Evolutionary conservation across 2,888 invertebrate genomes (phyloP).

Genomic region (Polymixis flavicincta): DNA sequence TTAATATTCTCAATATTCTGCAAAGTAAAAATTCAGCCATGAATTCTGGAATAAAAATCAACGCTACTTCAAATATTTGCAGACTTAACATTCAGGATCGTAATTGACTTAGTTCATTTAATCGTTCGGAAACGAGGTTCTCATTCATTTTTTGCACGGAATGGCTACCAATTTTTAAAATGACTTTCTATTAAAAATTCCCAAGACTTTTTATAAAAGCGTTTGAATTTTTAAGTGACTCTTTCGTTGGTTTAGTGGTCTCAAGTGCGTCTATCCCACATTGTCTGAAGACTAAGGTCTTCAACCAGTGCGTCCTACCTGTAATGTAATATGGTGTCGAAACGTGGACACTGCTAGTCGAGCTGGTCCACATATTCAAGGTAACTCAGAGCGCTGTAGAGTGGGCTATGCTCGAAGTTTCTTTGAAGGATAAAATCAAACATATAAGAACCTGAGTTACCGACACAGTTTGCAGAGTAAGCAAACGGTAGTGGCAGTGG

Average conservation of each 20-base stretch:
- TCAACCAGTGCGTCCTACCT: too few relatives aligned
- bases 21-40: not conserved
- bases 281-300: too few relatives aligned
- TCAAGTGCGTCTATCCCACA: not conserved
- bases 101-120: slow-evolving; percentile 51
- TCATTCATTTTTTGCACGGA: slow-evolving; percentile 25
- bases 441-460: too few relatives aligned
- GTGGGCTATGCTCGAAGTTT: too few relatives aligned
- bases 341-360: too few relatives aligned
- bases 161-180: slow-evolving; percentile 22
- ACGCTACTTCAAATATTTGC: slow-evolving; percentile 43
- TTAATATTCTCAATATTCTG: not conserved
- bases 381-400: too few relatives aligned
- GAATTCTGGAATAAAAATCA: slow-evolving; percentile 30
- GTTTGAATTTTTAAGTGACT: not conserved
- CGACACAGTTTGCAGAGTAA: too few relatives aligned
- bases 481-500: too few relatives aligned
- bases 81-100: slow-evolving; percentile 38
- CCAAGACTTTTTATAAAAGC: not conserved
- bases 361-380: too few relatives aligned
- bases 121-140: slow-evolving; percentile 49
- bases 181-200: not conserved
- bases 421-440: too few relatives aligned
- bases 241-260: too few relatives aligned
- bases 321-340: too few relatives aligned